phyloP scores from a whole-genome alignment of 2,113 vertebrate genomes.

The Trichomycterus rosablanca region DNA sequence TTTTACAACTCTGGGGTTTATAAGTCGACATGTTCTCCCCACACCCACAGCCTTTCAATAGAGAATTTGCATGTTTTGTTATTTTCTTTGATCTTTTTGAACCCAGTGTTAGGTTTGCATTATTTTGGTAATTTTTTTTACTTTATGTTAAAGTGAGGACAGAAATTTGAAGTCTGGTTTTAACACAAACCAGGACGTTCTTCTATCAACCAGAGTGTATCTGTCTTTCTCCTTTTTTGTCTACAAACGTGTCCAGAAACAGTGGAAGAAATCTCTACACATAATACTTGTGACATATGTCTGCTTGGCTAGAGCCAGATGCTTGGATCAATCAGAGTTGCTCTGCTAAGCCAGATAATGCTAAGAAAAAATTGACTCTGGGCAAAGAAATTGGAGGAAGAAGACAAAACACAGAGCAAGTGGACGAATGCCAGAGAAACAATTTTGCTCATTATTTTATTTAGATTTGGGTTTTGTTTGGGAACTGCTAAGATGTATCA shows the following conservation, averaged over 20 bases:
- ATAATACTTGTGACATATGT: constrained; percentile 50
- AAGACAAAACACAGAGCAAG: constrained; percentile 29
- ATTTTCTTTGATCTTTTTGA: neutral
- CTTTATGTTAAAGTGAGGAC: constrained; percentile 22
- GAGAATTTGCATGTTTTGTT: neutral
- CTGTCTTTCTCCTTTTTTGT: neutral
- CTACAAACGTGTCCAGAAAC: constrained; percentile 37
- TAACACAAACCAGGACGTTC: constrained; percentile 22
- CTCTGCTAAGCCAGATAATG: constrained; percentile 50
- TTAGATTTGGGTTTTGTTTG: constrained; percentile 48
- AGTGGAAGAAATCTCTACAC: constrained; percentile 28
- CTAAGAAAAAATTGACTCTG: constrained; percentile 55
- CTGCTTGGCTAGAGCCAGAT: constrained; percentile 52
- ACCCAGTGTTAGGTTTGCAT: constrained; percentile 7
- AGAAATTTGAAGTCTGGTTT: constrained; percentile 21
- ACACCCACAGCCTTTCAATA: neutral
- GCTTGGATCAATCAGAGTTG: constrained; percentile 55
- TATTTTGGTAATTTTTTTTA: constrained; percentile 15
- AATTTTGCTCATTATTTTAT: constrained; percentile 58
- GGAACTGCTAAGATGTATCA: constrained; percentile 53
- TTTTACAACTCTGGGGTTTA: neutral
- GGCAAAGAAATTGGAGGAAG: constrained; percentile 11
- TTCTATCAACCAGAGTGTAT: constrained; percentile 9
- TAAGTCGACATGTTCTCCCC: neutral
- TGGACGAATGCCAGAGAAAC: constrained; percentile 43